These are phyloP conservation scores for Tromatobia lineatoria DNA, from an alignment of 2,888 invertebrate genomes.

Conservation along the genomic window DNA sequence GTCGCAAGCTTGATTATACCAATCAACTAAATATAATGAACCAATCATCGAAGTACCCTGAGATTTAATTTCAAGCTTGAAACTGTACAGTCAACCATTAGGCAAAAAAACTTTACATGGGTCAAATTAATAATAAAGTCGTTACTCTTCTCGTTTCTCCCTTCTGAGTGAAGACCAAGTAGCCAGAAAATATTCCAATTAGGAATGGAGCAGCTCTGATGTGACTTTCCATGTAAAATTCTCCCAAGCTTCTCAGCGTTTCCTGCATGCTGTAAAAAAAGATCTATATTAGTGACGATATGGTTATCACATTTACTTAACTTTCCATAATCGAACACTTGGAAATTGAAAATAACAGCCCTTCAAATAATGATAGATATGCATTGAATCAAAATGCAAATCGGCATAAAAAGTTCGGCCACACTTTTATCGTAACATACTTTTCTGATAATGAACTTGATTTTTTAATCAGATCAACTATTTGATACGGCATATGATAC, in stretches of 20 bases:
- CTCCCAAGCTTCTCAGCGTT: not conserved
- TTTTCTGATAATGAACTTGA: not conserved
- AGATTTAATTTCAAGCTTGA: not conserved
- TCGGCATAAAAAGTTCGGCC: too few relatives aligned
- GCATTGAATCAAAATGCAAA: too few relatives aligned
- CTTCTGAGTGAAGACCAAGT: slow-evolving; percentile 43
- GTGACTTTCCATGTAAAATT: slow-evolving; percentile 67
- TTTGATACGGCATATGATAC: too few relatives aligned
- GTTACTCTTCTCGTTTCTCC: slow-evolving; percentile 34
- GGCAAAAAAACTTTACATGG: not conserved
- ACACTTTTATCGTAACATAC: too few relatives aligned
- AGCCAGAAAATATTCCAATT: slow-evolving; percentile 70
- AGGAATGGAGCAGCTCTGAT: slow-evolving; percentile 69
- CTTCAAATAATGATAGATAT: not conserved
- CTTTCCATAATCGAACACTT: not conserved
- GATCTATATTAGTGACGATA: not conserved
- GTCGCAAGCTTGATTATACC: too few relatives aligned
- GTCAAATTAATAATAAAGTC: not conserved
- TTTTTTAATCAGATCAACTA: too few relatives aligned
- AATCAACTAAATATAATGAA: too few relatives aligned
- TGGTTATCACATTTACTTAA: not conserved
- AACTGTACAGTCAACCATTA: too few relatives aligned
- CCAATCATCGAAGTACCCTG: too few relatives aligned
- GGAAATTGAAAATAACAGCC: not conserved
- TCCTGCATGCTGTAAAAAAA: not conserved